Base-by-base conservation (phyloP, 2,113 vertebrate genomes). In the Sebastes schlegelii region DNA sequence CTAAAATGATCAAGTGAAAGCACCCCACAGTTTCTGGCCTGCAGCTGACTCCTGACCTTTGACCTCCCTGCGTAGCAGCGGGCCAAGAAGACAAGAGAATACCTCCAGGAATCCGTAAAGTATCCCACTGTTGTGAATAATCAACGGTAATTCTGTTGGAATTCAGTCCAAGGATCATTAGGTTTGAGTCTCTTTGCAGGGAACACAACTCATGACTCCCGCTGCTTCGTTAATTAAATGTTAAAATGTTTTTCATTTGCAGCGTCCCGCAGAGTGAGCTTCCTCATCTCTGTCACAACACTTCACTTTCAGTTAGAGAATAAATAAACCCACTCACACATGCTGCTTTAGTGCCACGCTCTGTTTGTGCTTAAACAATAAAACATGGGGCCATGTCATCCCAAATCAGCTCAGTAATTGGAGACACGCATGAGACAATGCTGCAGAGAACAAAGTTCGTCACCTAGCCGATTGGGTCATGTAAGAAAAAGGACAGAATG, bases 181-280 rank as follows among this genome's bases (percentile, higher is more conserved):
- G 52, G 21, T 77, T 8, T 4, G 52, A 19, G 2, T 40, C 40
- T 78, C 3, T 48, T 74, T 66, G n/a, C 57, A 54, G 67, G 11
- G 11, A 51, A 51, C 11, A 26, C 6, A 62, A 66, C 16, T 48
- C 1, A 1, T 1, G 55, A 46, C 60, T 80, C 68, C 42, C 0
- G 13, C 82, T 80, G 82, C 10, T 48, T 52, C 0, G 13, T 21
- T 77, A 61, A 77, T 70, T 55, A 40, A 2, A 2, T 43, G 19
- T 21, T 72, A 8, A 54, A 58, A 69, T 79, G 69, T 55, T 80
- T 71, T 78, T 52, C 13, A 71, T 80, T 10, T 76, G 66, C 19
- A 6, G 61, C 26, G 17, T 66, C 69, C 69, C 12, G 83, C 63
- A 13, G 46, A 52, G 64, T 1, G 64, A 70, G 46, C 16, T 21